Conservation (phyloP, 2,888 invertebrate genomes). For the Muscina levida region DNA sequence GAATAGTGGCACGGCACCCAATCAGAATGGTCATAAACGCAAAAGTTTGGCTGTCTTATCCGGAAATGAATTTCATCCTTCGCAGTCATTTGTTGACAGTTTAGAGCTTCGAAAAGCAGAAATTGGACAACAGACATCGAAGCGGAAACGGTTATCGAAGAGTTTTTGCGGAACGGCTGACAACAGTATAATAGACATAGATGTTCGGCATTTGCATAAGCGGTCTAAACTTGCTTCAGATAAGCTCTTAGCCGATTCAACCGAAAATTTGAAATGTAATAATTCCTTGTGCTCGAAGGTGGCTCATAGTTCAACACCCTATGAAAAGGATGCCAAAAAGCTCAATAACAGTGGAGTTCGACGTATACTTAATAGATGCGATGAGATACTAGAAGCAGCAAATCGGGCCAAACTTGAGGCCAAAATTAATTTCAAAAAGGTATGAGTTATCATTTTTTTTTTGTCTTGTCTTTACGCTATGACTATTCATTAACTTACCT, state of each 20-base stretch:
- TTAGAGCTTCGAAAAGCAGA: constrained; percentile 67
- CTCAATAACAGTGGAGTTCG: constrained; percentile 36
- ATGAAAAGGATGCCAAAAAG: constrained; percentile 4
- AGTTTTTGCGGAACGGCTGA: constrained; percentile 70
- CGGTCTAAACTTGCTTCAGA: constrained; percentile 49
- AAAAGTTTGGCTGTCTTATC: constrained; percentile 55
- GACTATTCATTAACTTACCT: background rate
- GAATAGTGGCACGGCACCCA: background rate
- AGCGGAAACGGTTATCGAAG: constrained; percentile 73
- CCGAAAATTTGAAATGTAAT: constrained; percentile 30
- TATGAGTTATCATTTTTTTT: constrained; percentile 52
- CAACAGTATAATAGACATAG: constrained; percentile 51
- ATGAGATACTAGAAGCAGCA: constrained; percentile 72
- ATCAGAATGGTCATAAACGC: constrained; percentile 43
- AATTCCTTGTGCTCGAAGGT: constrained; percentile 27
- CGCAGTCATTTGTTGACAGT: constrained; percentile 75
- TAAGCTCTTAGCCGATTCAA: constrained; percentile 27
- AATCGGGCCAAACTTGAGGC: constrained; percentile 72
- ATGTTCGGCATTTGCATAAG: constrained; percentile 51
- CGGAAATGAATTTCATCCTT: constrained; percentile 68
- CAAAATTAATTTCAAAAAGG: constrained; percentile 71
- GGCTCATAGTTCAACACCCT: constrained; percentile 35
- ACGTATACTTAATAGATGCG: constrained; percentile 72
- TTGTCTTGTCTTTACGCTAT: too few relatives aligned
- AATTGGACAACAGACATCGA: constrained; percentile 45